phyloP scores from a whole-genome alignment of 2,888 invertebrate species.

The Eupithecia tripunctaria region DNA sequence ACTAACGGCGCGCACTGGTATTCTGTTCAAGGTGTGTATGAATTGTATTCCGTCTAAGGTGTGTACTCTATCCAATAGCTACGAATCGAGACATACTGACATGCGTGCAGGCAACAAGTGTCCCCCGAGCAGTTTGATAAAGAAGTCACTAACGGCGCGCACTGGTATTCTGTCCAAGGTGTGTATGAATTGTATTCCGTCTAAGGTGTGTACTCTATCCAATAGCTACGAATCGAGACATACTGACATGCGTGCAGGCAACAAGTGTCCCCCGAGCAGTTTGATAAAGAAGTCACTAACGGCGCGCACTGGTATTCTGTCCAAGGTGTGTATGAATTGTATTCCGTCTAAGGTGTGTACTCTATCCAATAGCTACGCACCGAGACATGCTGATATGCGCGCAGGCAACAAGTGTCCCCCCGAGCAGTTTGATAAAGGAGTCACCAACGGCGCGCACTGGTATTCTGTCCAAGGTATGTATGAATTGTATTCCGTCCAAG shows the following conservation, averaged over 20 bases:
- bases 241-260: constrained; percentile 89
- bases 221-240: constrained; percentile 91
- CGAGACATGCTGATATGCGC: constrained; percentile 90
- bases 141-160: no score
- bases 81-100: no score
- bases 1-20: no score
- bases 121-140: no score
- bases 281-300: constrained; percentile 93
- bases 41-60: no score
- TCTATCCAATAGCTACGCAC: constrained; percentile 86
- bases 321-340: constrained; percentile 85
- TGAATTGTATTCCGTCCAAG: constrained; percentile 50
- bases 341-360: no score
- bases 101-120: no score
- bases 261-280: constrained; percentile 90
- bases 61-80: no score
- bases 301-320: constrained; percentile 97
- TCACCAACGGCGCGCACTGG: constrained; percentile 97
- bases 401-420: constrained; percentile 88
- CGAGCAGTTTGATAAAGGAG: constrained; percentile 90
- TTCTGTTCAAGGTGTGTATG: no score
- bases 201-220: no score
- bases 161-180: no score
- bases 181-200: no score
- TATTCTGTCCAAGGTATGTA: constrained; percentile 86